A percentile compares a stretch with the other conserved stretches of the same genome.
These are phyloP conservation scores for Morbakka virulenta DNA, from an alignment of 30 jellyfish, hydroid and myxozoan species.

Conservation along the genomic window DNA sequence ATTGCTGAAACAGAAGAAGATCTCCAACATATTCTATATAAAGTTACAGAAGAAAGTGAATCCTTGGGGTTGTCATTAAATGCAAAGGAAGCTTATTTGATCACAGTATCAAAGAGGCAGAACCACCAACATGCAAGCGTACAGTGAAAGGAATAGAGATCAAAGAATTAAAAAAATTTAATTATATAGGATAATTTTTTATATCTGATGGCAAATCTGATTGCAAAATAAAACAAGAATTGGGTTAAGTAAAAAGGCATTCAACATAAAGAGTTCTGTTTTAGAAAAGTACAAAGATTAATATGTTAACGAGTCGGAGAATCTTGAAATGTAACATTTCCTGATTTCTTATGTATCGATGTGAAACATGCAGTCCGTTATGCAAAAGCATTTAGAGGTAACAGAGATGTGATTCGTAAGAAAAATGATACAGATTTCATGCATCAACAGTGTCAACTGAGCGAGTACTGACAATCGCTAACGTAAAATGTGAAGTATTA, in stretches of 20 bases:
- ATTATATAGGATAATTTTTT: slow-evolving; percentile 30
- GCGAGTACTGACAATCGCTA: no score
- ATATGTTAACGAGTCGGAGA: slow-evolving; percentile 9
- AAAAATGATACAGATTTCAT: no score
- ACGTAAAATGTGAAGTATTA: no score
- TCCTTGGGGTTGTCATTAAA: slow-evolving; percentile 8
- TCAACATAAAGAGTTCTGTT: slow-evolving; percentile 33
- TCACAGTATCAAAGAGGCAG: slow-evolving; percentile 30
- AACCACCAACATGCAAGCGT: slow-evolving; percentile 1
- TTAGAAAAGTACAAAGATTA: slow-evolving; percentile 12
- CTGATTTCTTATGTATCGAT: slow-evolving; percentile 4
- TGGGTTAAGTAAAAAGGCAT: slow-evolving; percentile 33
- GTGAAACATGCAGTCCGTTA: slow-evolving; percentile 23
- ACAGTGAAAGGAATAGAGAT: slow-evolving; percentile 39
- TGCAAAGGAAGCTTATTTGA: slow-evolving; percentile 22
- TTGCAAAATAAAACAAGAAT: slow-evolving; percentile 41
- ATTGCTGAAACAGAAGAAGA: no score
- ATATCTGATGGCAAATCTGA: slow-evolving; percentile 57
- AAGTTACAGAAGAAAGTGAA: background rate
- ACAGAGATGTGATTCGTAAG: background rate
- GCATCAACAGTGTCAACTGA: no score
- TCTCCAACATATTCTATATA: no score
- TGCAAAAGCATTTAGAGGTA: slow-evolving; percentile 26
- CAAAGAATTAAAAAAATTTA: slow-evolving; percentile 28
- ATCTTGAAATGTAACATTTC: slow-evolving; percentile 3